A percentile compares a stretch with the other conserved stretches of the same genome.
These are phyloP conservation scores for Drosophila ercepeae DNA, from an alignment of 1,140 invertebrate genomes.

Conservation along the genomic window DNA sequence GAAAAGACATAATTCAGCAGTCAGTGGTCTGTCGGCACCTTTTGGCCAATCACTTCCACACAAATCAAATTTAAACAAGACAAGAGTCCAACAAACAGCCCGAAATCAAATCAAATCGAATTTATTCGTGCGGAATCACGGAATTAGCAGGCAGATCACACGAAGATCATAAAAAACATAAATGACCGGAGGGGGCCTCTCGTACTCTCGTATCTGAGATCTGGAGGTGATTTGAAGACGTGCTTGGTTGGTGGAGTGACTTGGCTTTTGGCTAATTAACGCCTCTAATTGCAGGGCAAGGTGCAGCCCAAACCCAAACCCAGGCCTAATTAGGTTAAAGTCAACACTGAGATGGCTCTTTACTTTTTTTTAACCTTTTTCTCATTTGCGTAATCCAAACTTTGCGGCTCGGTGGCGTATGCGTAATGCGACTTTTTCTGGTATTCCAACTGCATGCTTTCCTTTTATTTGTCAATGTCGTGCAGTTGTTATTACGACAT, in stretches of 20 bases:
- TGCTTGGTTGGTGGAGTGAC: slow-evolving; percentile 44
- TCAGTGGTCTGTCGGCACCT: slow-evolving; percentile 26
- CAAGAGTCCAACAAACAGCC: slow-evolving; percentile 6
- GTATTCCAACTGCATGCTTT: slow-evolving; percentile 56
- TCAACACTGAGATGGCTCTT: slow-evolving; percentile 38
- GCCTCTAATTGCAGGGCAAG: slow-evolving; percentile 57
- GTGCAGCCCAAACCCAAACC: too few species aligned
- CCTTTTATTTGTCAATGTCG: slow-evolving; percentile 61
- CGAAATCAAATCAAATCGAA: slow-evolving; percentile 38
- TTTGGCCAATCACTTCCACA: slow-evolving; percentile 18
- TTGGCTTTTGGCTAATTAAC: slow-evolving; percentile 57
- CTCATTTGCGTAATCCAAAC: slow-evolving; percentile 23
- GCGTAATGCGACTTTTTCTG: slow-evolving; percentile 57
- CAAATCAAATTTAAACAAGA: slow-evolving; percentile 24
- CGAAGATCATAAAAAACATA: slow-evolving; percentile 38
- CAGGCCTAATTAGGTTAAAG: slow-evolving; percentile 67
- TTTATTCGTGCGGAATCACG: slow-evolving; percentile 29
- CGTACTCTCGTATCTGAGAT: slow-evolving; percentile 23
- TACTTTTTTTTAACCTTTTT: slow-evolving; percentile 13
- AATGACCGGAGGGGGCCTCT: slow-evolving; percentile 20
- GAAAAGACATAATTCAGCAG: slow-evolving; percentile 14
- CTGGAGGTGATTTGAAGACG: not conserved
- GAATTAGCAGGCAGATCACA: slow-evolving; percentile 57
- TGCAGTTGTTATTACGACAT: slow-evolving; percentile 61
- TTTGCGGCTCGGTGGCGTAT: slow-evolving; percentile 48